Evolutionary conservation across 2,888 invertebrate species (phyloP).

Genomic region (Tholera decimalis): DNA sequence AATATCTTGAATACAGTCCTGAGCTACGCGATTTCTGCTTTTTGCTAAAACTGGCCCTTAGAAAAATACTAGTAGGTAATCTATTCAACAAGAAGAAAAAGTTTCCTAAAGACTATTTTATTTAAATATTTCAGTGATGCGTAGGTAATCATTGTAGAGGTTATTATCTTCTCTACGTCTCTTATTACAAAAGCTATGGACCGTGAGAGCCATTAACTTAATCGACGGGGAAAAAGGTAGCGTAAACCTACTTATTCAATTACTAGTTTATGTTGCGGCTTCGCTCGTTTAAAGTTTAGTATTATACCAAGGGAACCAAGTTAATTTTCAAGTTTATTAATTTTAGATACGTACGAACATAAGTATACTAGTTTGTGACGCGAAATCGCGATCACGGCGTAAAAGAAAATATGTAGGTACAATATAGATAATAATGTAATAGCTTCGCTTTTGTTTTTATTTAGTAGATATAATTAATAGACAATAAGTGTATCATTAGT

Average conservation of each 20-base stretch:
- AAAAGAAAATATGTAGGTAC: too few relatives aligned
- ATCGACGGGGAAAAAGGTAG: constrained; percentile 27
- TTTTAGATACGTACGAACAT: too few relatives aligned
- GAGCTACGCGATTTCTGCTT: too few relatives aligned
- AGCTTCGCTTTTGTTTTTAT: too few relatives aligned
- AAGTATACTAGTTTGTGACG: too few relatives aligned
- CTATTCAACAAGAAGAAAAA: constrained; percentile 11
- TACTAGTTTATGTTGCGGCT: not conserved
- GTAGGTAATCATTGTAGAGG: constrained; percentile 8
- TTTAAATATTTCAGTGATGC: constrained; percentile 39
- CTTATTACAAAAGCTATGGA: constrained; percentile 39
- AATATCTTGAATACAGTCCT: too few relatives aligned
- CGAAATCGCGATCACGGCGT: too few relatives aligned
- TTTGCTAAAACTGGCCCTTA: too few relatives aligned
- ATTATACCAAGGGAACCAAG: not conserved
- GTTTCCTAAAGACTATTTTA: not conserved
- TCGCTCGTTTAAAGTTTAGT: not conserved
- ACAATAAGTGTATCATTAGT: too few relatives aligned
- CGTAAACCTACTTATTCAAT: not conserved
- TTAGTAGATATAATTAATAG: too few relatives aligned
- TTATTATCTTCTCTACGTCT: constrained; percentile 21
- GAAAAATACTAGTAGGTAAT: not conserved
- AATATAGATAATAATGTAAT: too few relatives aligned
- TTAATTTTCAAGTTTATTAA: too few relatives aligned
- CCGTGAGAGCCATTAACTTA: constrained; percentile 38